These are phyloP conservation scores for Matsumyia berberina DNA, from an alignment of 2,888 invertebrate genomes.

Conservation along the genomic window DNA sequence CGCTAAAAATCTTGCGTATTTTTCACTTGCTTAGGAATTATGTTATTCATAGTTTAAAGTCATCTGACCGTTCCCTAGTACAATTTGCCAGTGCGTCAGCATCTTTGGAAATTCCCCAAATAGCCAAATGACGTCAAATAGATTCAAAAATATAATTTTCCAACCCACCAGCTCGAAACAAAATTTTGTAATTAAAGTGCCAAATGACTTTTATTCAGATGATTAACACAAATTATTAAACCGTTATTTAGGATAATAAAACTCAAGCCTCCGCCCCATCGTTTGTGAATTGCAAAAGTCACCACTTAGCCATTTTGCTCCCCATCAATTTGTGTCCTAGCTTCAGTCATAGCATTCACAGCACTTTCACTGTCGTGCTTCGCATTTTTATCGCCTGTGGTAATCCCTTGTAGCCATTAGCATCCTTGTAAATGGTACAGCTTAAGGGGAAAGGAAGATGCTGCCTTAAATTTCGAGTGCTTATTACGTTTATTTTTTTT, in stretches of 20 bases:
- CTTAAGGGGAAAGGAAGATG: too few relatives aligned
- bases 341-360: conserved; percentile 3
- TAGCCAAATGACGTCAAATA: too few relatives aligned
- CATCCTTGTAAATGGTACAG: conserved; percentile 26
- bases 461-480: neutral
- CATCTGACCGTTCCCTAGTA: too few relatives aligned
- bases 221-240: conserved; percentile 48
- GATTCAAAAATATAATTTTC: neutral
- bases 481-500: neutral
- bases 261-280: neutral
- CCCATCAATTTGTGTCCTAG: conserved; percentile 6
- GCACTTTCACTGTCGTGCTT: conserved; percentile 11
- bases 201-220: conserved; percentile 24
- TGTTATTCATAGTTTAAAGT: too few relatives aligned
- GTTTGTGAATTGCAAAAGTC: conserved; percentile 13
- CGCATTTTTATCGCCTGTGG: conserved; percentile 26
- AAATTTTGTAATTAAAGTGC: neutral
- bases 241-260: conserved; percentile 29
- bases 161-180: conserved; percentile 4
- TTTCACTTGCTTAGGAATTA: too few relatives aligned
- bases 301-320: neutral
- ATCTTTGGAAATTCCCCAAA: too few relatives aligned
- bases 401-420: conserved; percentile 47
- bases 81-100: too few relatives aligned
- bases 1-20: too few relatives aligned